These are phyloP conservation scores for Ciconia stormi DNA, from an alignment of 2,113 vertebrate species.

Conservation along the genomic window DNA sequence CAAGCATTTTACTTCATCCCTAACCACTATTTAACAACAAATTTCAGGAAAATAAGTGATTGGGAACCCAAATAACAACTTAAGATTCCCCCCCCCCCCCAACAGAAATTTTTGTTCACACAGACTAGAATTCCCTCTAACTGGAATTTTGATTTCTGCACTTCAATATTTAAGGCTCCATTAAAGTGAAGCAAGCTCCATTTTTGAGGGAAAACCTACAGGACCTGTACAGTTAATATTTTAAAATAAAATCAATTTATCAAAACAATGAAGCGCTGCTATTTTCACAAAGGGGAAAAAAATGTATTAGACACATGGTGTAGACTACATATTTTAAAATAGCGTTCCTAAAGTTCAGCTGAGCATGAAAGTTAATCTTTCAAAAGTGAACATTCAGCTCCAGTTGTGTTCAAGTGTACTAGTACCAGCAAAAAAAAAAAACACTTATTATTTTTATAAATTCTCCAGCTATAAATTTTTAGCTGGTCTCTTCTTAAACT, in stretches of 20 bases:
- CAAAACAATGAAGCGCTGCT: not conserved
- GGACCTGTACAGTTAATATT: not conserved
- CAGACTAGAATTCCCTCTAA: not conserved
- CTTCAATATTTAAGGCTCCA: not conserved
- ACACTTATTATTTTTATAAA: not conserved
- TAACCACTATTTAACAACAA: not conserved
- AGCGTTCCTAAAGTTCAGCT: slow-evolving; percentile 53
- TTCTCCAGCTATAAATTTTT: slow-evolving; percentile 37
- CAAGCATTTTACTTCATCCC: not conserved
- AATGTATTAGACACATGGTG: not conserved
- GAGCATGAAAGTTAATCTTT: slow-evolving; percentile 60
- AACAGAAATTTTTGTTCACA: not conserved
- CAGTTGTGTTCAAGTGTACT: slow-evolving; percentile 21
- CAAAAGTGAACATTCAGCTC: slow-evolving; percentile 53
- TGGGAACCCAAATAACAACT: not conserved
- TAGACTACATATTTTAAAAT: slow-evolving; percentile 37
- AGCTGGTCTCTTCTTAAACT: not conserved
- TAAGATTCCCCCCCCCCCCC: not conserved
- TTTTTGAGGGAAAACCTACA: not conserved
- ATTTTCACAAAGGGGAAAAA: not conserved
- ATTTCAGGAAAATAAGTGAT: not conserved
- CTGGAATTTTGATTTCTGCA: not conserved
- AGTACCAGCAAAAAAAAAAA: not conserved
- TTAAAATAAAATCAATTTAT: not conserved
- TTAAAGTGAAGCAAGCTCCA: not conserved